A percentile compares a stretch with the other conserved stretches of the same genome.
phyloP scores from a whole-genome alignment of 2,888 invertebrate species.

The Scaeva pyrastri region DNA sequence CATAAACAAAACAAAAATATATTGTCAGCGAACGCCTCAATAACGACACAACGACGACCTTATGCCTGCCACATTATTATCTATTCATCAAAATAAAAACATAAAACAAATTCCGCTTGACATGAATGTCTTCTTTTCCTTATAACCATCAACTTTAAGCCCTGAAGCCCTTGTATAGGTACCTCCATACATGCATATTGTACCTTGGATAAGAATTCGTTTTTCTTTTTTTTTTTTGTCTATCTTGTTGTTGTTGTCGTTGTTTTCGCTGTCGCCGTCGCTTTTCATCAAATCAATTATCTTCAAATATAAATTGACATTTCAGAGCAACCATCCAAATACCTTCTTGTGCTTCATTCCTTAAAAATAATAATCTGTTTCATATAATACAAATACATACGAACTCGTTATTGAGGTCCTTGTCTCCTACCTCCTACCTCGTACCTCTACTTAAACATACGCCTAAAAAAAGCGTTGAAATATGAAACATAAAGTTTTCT shows the following conservation, averaged over 20 bases:
- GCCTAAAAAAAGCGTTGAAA: conserved; percentile 43
- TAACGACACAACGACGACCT: conserved; percentile 62
- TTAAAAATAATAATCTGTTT: conserved; percentile 26
- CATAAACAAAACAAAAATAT: not conserved
- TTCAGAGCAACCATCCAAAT: conserved; percentile 42
- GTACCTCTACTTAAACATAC: not conserved
- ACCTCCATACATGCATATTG: not conserved
- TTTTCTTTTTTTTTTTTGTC: conserved; percentile 1
- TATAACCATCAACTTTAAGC: conserved; percentile 23
- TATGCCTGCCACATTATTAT: conserved; percentile 60
- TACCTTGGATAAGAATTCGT: not conserved
- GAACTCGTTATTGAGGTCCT: not conserved
- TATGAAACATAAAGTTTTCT: conserved; percentile 50
- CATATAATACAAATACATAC: conserved; percentile 11
- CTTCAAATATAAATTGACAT: conserved; percentile 81
- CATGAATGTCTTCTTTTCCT: conserved; percentile 60
- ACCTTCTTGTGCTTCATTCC: not conserved
- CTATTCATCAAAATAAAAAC: conserved; percentile 60
- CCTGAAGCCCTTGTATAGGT: conserved; percentile 23
- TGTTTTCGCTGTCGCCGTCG: conserved; percentile 40
- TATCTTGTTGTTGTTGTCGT: not conserved
- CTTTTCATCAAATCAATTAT: conserved; percentile 81
- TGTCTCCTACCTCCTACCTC: too few relatives aligned
- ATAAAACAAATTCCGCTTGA: conserved; percentile 66
- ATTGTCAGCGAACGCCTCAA: conserved; percentile 40